Evolutionary conservation across 2,797 vertebrate species (phyloP).

Genomic region (Sparus aurata): DNA sequence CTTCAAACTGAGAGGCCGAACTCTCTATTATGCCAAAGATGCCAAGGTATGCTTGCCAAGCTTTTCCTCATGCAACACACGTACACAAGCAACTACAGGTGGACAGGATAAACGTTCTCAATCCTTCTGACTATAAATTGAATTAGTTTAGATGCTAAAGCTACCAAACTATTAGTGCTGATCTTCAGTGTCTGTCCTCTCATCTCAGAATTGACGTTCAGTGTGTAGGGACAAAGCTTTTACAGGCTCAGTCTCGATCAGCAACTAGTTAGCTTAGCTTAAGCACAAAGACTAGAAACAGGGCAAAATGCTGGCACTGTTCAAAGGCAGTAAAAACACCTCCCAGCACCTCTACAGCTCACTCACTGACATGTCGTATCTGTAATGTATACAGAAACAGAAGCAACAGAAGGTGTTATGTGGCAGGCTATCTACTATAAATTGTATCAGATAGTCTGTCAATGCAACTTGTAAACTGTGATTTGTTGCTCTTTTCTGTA

Average conservation of each 20-base stretch:
- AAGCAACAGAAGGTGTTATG: neutral
- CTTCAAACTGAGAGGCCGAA: constrained; percentile 97
- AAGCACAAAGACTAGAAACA: constrained; percentile 2
- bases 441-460: no score
- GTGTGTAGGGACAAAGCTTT: neutral
- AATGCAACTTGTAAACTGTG: no score
- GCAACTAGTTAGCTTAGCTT: constrained; percentile 7
- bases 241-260: neutral
- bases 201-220: neutral
- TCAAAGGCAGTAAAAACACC: neutral
- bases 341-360: neutral
- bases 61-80: neutral
- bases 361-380: neutral
- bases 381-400: neutral
- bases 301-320: neutral
- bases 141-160: neutral
- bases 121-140: neutral
- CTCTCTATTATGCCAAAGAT: constrained; percentile 99
- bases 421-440: no score
- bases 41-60: constrained; percentile 89
- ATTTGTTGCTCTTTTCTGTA: no score
- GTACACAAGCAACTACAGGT: neutral
- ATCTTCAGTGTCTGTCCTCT: constrained; percentile 10
- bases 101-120: neutral
- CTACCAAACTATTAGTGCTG: neutral